A percentile compares a stretch with the other conserved stretches of the same genome.
These are phyloP conservation scores for Schizopygopsis pylzovi DNA, from an alignment of 2,797 vertebrate species.

Conservation along the genomic window DNA sequence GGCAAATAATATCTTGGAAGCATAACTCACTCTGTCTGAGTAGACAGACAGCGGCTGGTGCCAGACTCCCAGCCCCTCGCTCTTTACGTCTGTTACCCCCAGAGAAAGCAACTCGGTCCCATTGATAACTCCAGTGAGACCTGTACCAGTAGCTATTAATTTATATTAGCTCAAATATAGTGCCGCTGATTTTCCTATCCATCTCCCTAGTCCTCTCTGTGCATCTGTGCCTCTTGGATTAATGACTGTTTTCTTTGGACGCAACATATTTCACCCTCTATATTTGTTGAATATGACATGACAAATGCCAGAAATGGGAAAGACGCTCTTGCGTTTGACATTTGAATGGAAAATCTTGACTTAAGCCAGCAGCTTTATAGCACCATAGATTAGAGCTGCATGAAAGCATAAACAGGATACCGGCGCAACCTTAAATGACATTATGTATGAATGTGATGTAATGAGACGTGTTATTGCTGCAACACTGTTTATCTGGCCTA, in stretches of 20 bases:
- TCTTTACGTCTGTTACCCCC: conserved; percentile 30
- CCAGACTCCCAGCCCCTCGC: conserved; percentile 43
- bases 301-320: conserved; percentile 54
- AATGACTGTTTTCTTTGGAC: conserved; percentile 55
- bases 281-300: conserved; percentile 51
- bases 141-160: conserved; percentile 50
- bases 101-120: conserved; percentile 32
- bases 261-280: conserved; percentile 42
- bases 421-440: conserved; percentile 60
- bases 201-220: conserved; percentile 10
- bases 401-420: conserved; percentile 62
- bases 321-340: conserved; percentile 51
- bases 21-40: conserved; percentile 48
- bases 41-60: conserved; percentile 44
- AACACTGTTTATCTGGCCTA: conserved; percentile 77
- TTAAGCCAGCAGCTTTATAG: conserved; percentile 55
- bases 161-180: conserved; percentile 55
- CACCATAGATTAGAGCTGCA: conserved; percentile 30
- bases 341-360: conserved; percentile 62
- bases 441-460: conserved; percentile 65
- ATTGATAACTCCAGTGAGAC: conserved; percentile 44
- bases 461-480: conserved; percentile 56
- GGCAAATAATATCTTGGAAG: conserved; percentile 49
- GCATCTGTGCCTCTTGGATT: conserved; percentile 41
- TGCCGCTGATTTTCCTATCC: conserved; percentile 35